phyloP scores from a whole-genome alignment of 1,140 invertebrate species.

The Lethocerus indicus region DNA sequence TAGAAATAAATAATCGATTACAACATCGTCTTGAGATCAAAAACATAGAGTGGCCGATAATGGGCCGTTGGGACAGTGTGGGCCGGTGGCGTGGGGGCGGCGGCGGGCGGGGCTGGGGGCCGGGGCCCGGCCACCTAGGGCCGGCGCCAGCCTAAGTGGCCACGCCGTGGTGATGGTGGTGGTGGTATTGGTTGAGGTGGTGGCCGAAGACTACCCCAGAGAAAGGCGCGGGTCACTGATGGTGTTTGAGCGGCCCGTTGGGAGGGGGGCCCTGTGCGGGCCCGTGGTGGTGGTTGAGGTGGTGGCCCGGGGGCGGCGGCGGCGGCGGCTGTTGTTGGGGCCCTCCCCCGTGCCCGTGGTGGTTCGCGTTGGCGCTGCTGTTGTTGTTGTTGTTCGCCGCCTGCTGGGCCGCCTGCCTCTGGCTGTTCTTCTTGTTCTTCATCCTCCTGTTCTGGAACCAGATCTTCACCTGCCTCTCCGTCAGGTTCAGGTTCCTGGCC shows the following conservation, averaged over 20 bases:
- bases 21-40: too few species aligned
- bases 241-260: constrained; percentile 56
- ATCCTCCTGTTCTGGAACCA: constrained; percentile 97
- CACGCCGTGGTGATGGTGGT: constrained; percentile 16
- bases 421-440: constrained; percentile 98
- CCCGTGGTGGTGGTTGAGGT: constrained; percentile 48
- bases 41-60: neutral
- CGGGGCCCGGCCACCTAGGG: too few species aligned
- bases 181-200: constrained; percentile 32
- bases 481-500: constrained; percentile 79
- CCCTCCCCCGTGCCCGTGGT: constrained; percentile 31
- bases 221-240: constrained; percentile 75
- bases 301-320: constrained; percentile 32
- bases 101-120: too few species aligned
- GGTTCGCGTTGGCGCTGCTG: constrained; percentile 32
- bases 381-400: constrained; percentile 52
- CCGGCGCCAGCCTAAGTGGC: constrained; percentile 15
- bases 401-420: constrained; percentile 62
- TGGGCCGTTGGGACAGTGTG: neutral
- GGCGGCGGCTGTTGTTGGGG: constrained; percentile 37
- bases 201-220: constrained; percentile 53
- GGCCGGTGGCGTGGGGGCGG: neutral
- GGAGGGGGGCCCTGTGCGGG: constrained; percentile 31
- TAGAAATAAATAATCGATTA: too few species aligned
- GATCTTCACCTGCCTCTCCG: constrained; percentile 87